Evolutionary conservation across 2,113 vertebrate species (phyloP).

Genomic region (Psettodes erumei): DNA sequence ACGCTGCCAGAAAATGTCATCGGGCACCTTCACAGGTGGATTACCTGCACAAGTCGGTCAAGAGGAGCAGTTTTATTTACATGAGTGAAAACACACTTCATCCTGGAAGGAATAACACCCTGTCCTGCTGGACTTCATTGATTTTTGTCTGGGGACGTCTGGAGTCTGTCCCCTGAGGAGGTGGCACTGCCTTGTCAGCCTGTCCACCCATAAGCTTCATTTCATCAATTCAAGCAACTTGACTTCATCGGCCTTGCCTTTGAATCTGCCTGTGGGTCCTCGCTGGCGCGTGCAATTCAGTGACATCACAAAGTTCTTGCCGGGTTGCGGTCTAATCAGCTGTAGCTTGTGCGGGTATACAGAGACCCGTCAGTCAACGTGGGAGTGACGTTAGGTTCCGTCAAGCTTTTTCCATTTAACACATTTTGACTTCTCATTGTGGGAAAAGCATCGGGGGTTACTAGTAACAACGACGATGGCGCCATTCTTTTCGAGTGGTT

Average conservation of each 20-base stretch:
- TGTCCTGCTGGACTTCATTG: too few relatives aligned
- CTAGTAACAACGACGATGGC: not conserved
- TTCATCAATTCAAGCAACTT: not conserved
- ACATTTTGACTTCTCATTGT: not conserved
- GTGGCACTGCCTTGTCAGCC: too few relatives aligned
- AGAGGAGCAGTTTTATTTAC: conserved; percentile 4
- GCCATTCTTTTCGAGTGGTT: not conserved
- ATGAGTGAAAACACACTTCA: conserved; percentile 10
- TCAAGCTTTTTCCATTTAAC: not conserved
- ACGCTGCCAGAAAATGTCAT: conserved; percentile 18
- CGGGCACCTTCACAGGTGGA: conserved; percentile 24
- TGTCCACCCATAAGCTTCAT: too few relatives aligned
- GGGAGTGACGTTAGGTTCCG: not conserved
- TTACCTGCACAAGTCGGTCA: not conserved
- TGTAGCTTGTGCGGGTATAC: not conserved
- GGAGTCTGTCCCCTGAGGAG: too few relatives aligned
- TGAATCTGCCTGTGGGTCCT: not conserved
- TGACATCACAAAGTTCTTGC: not conserved
- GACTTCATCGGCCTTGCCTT: not conserved
- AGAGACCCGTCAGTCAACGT: not conserved
- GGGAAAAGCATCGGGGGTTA: not conserved
- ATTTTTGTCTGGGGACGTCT: too few relatives aligned
- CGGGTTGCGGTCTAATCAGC: not conserved
- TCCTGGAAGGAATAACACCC: not conserved
- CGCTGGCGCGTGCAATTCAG: not conserved